These are phyloP conservation scores for Oppia nitens DNA, from an alignment of 1,140 invertebrate species.

Conservation along the genomic window DNA sequence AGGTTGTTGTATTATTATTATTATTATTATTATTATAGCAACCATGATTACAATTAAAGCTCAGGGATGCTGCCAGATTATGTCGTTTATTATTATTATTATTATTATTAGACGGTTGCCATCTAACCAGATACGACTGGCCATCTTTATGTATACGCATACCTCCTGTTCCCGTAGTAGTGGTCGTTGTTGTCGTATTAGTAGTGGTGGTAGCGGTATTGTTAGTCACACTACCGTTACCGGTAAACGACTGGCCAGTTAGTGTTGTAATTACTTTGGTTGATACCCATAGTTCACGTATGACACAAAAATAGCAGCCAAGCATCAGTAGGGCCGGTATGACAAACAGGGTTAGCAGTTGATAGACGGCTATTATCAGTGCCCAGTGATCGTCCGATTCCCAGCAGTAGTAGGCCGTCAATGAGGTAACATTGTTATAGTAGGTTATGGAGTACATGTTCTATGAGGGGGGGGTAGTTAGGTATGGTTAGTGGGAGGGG, in stretches of 20 bases:
- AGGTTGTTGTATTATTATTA: too few species aligned
- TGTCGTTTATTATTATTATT: too few species aligned
- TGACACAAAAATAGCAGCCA: conserved; percentile 30
- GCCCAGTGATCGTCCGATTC: conserved; percentile 24
- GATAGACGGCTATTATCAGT: conserved; percentile 26
- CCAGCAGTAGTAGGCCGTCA: conserved; percentile 26
- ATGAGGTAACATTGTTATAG: conserved; percentile 27
- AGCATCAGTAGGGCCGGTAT: conserved; percentile 29
- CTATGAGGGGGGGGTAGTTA: too few species aligned
- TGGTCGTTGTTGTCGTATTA: background rate
- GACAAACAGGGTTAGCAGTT: conserved; percentile 28
- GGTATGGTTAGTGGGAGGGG: too few species aligned
- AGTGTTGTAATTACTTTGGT: conserved; percentile 20
- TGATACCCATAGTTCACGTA: conserved; percentile 31
- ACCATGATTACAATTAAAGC: background rate
- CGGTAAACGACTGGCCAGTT: too few species aligned
- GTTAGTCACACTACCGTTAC: too few species aligned
- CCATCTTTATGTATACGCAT: background rate
- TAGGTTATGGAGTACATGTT: conserved; percentile 26
- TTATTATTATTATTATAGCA: background rate
- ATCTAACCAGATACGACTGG: background rate
- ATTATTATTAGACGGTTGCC: too few species aligned
- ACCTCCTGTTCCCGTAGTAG: background rate
- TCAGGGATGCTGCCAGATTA: background rate
- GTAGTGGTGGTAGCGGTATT: background rate